A percentile compares a stretch with the other conserved stretches of the same genome.
Evolutionary conservation across 2,113 vertebrate species (phyloP).

Genomic region (Hemiprocne comata): DNA sequence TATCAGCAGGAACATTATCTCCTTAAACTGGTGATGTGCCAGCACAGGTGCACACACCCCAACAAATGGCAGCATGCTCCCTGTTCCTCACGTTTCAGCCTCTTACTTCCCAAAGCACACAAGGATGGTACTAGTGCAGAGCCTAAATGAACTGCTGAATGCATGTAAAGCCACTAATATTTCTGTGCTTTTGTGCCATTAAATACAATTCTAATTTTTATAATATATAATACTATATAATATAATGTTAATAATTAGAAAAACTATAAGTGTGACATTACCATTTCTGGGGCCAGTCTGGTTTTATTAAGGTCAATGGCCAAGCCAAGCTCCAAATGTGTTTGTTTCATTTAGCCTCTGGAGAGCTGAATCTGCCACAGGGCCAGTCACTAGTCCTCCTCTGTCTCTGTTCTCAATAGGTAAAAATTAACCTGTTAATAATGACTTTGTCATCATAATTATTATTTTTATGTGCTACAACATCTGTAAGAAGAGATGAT

Average conservation of each 20-base stretch:
- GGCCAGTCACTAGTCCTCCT: neutral
- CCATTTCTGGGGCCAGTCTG: neutral
- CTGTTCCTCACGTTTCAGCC: neutral
- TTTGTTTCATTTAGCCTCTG: neutral
- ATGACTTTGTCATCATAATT: neutral
- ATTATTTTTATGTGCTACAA: neutral
- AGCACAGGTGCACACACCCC: accelerated
- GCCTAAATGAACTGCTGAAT: neutral
- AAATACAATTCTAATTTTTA: neutral
- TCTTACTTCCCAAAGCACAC: accelerated
- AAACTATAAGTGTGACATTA: neutral
- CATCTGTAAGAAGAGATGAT: neutral
- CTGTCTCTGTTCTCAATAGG: neutral
- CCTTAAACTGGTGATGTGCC: accelerated
- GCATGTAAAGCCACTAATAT: neutral
- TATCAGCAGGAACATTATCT: neutral
- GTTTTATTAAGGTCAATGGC: neutral
- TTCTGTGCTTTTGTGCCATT: neutral
- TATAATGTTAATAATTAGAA: too few relatives aligned
- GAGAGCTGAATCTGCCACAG: neutral
- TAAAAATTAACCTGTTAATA: neutral
- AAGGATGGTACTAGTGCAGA: neutral
- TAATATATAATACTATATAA: too few relatives aligned
- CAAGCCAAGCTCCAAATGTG: neutral
- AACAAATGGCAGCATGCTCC: accelerated